phyloP scores from a whole-genome alignment of 1,140 invertebrate species.

The Anoplolepis gracilipes region DNA sequence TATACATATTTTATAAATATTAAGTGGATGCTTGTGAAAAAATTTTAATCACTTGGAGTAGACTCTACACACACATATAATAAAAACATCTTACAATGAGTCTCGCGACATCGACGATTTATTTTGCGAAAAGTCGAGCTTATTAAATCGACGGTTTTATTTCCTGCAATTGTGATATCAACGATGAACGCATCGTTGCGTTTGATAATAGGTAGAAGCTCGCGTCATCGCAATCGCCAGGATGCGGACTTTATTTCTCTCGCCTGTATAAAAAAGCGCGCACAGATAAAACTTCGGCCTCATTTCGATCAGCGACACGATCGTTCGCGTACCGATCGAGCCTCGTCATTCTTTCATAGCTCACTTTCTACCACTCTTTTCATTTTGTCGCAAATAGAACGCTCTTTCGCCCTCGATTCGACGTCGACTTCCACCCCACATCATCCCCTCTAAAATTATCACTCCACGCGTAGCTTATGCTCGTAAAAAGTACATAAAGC shows the following conservation, averaged over 20 bases:
- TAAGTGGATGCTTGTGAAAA: no score
- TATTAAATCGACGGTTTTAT: background rate
- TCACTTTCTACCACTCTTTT: background rate
- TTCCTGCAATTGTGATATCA: background rate
- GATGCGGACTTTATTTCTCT: background rate
- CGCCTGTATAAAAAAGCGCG: slow-evolving; percentile 7
- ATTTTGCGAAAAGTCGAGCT: background rate
- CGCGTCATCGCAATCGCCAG: background rate
- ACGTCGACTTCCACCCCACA: slow-evolving; percentile 32
- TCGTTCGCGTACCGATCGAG: slow-evolving; percentile 1
- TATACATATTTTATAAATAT: no score
- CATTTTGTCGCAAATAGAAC: slow-evolving; percentile 35
- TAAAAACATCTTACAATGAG: no score
- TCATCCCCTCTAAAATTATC: slow-evolving; percentile 39
- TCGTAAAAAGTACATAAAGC: background rate
- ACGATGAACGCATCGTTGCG: background rate
- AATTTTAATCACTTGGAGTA: no score
- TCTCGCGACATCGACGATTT: background rate
- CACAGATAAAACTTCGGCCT: slow-evolving; percentile 4
- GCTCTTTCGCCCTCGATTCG: background rate
- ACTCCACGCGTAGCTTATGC: slow-evolving; percentile 20
- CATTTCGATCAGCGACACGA: slow-evolving; percentile 3
- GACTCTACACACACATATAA: background rate
- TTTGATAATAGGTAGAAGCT: background rate
- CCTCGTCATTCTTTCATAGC: slow-evolving; percentile 37